Percentiles rank a stretch among this genome's conserved stretches.
These are phyloP conservation scores for Galeruca laticollis DNA, from an alignment of 2,888 invertebrate genomes.

Conservation along the genomic window DNA sequence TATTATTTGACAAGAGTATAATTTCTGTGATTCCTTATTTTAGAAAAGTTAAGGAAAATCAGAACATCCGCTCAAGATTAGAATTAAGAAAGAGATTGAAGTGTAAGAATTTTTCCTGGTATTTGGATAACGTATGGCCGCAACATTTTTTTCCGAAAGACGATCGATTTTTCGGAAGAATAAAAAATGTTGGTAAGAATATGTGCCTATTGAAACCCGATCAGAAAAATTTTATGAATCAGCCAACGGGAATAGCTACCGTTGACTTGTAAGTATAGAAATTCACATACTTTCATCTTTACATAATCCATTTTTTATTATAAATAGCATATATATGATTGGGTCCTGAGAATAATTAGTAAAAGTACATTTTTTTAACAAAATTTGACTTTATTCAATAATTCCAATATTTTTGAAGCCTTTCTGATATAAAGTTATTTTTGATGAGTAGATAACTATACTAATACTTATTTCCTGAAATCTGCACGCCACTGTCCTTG, in stretches of 20 bases:
- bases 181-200: constrained; percentile 67
- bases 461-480: no score
- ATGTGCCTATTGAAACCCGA: constrained; percentile 76
- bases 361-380: no score
- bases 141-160: constrained; percentile 94
- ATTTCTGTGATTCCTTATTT: constrained; percentile 4
- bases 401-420: no score
- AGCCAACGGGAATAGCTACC: constrained; percentile 78
- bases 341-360: no score
- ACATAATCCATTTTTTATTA: no score
- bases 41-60: constrained; percentile 69
- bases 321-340: no score
- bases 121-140: constrained; percentile 94
- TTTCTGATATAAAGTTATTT: no score
- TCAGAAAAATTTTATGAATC: constrained; percentile 72
- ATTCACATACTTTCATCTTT: no score
- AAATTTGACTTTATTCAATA: no score
- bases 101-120: constrained; percentile 94
- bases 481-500: no score
- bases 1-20: no score
- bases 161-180: constrained; percentile 91
- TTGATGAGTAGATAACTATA: no score
- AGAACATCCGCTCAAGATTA: constrained; percentile 75
- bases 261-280: constrained; percentile 65
- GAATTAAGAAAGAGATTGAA: constrained; percentile 73